Evolutionary conservation across 2,113 vertebrate species (phyloP).

Genomic region (Bos javanicus): DNA sequence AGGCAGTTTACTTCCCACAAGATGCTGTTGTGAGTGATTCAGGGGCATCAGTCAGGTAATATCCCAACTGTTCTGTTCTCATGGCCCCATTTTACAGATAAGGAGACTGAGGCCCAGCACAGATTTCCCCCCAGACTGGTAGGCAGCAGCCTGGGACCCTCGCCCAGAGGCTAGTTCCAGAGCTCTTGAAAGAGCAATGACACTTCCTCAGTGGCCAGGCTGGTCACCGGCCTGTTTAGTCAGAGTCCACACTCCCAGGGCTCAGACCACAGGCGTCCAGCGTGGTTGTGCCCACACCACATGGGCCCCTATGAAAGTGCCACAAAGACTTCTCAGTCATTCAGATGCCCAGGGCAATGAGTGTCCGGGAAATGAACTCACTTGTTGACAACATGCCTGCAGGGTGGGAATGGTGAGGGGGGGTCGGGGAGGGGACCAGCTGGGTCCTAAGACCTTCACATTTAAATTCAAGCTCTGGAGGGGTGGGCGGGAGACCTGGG

Average conservation of each 20-base stretch:
- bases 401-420: background rate
- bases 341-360: background rate
- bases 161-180: background rate
- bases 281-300: background rate
- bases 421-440: background rate
- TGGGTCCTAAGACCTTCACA: background rate
- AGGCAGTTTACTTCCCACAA: background rate
- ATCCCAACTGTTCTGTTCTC: background rate
- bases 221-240: background rate
- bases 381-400: too few species aligned
- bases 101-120: background rate
- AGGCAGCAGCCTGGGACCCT: background rate
- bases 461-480: background rate
- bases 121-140: background rate
- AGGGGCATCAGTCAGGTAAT: background rate
- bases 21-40: fast-evolving
- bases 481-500: background rate
- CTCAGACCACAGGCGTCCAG: background rate
- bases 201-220: background rate
- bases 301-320: background rate
- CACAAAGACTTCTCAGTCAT: background rate
- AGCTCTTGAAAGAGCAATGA: too few species aligned
- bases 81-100: background rate
- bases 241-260: background rate
- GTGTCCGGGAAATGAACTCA: background rate